Evolutionary conservation across 2,797 vertebrate genomes (phyloP).

Genomic region (Podarcis siculus): DNA sequence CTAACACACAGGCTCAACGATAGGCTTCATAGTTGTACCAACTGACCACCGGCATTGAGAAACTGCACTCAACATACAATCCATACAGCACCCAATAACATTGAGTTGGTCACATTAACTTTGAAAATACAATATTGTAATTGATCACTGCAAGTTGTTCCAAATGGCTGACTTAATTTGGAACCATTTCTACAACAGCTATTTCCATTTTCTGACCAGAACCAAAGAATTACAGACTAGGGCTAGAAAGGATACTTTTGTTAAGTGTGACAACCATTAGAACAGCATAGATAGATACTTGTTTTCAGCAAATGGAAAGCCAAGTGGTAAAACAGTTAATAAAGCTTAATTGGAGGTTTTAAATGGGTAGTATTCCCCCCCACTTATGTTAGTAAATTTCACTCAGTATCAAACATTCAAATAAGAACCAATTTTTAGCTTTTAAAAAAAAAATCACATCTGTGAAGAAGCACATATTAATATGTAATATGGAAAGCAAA

Average conservation of each 20-base stretch:
- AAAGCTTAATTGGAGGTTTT: constrained; percentile 58
- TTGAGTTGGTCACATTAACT: constrained; percentile 54
- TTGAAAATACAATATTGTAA: constrained; percentile 66
- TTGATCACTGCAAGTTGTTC: constrained; percentile 53
- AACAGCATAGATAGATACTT: constrained; percentile 37
- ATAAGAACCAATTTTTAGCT: constrained; percentile 60
- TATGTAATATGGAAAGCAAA: constrained; percentile 63
- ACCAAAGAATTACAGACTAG: constrained; percentile 49
- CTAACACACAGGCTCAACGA: constrained; percentile 75
- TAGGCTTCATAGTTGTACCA: constrained; percentile 72
- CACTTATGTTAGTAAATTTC: constrained; percentile 66
- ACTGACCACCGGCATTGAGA: constrained; percentile 72
- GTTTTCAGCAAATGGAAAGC: constrained; percentile 59
- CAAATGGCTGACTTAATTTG: constrained; percentile 41
- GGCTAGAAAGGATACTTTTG: constrained; percentile 48
- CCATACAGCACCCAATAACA: constrained; percentile 59
- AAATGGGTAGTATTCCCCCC: constrained; percentile 68
- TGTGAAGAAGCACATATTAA: constrained; percentile 57
- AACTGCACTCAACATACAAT: constrained; percentile 64
- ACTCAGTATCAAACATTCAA: constrained; percentile 66
- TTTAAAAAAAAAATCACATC: constrained; percentile 63
- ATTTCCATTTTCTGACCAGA: constrained; percentile 46
- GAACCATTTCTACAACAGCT: background rate
- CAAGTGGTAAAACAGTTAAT: constrained; percentile 50
- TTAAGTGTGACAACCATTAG: background rate